These are phyloP conservation scores for Salvelinus alpinus DNA, from an alignment of 2,113 vertebrate genomes.

Conservation along the genomic window DNA sequence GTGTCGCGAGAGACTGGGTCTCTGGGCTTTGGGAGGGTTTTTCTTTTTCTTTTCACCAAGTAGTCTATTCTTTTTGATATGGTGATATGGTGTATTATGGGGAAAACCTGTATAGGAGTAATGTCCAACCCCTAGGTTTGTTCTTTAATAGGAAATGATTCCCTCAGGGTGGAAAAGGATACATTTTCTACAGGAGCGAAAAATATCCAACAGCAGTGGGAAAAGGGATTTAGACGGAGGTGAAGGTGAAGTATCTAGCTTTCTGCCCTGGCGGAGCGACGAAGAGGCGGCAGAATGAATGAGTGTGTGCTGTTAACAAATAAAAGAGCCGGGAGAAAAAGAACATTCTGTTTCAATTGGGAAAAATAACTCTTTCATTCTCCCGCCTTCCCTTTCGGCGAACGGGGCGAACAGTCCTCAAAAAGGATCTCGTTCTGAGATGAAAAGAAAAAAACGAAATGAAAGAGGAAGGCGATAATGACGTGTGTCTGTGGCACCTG, in stretches of 20 bases:
- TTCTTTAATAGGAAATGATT: constrained; percentile 34
- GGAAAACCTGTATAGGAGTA: not conserved
- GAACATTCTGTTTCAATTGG: constrained; percentile 29
- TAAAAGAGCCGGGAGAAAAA: constrained; percentile 21
- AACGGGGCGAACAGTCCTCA: not conserved
- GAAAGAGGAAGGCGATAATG: constrained; percentile 50
- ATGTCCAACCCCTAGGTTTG: constrained; percentile 26
- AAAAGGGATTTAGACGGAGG: constrained; percentile 10
- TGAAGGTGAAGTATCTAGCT: not conserved
- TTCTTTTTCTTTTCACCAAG: not conserved
- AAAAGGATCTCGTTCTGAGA: not conserved
- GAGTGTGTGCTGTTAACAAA: constrained; percentile 22
- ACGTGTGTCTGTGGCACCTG: constrained; percentile 52
- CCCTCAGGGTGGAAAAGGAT: constrained; percentile 2
- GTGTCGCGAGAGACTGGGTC: not conserved
- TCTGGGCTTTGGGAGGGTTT: not conserved
- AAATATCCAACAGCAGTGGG: constrained; percentile 20
- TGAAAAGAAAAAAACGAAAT: constrained; percentile 37
- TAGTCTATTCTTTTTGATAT: constrained; percentile 5
- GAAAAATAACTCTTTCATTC: constrained; percentile 5
- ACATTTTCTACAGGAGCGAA: constrained; percentile 3
- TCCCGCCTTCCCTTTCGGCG: not conserved
- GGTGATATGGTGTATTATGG: not conserved
- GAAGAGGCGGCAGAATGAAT: not conserved
- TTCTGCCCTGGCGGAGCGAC: not conserved